These are phyloP conservation scores for Drosophila siamana DNA, from an alignment of 2,888 invertebrate species.

Conservation along the genomic window DNA sequence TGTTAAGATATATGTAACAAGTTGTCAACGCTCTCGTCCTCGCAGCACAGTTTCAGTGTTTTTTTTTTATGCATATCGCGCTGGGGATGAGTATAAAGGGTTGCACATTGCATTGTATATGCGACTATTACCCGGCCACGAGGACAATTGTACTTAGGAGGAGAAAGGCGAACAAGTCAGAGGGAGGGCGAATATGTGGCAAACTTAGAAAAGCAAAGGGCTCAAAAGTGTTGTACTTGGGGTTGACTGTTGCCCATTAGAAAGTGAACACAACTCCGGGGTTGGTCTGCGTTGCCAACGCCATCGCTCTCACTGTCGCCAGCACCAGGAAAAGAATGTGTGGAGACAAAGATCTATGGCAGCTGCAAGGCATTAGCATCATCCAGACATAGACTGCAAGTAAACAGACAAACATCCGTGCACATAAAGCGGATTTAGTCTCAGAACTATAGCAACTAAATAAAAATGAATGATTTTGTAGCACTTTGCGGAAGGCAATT, in stretches of 20 bases:
- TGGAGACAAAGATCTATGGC: slow-evolving; percentile 16
- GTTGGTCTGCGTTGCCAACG: slow-evolving; percentile 12
- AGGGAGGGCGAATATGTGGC: neutral
- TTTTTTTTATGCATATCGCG: slow-evolving; percentile 35
- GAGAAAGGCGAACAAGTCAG: neutral
- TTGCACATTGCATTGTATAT: slow-evolving; percentile 53
- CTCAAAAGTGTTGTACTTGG: slow-evolving; percentile 34
- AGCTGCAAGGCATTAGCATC: slow-evolving; percentile 31
- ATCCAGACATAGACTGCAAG: slow-evolving; percentile 23
- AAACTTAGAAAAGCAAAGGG: slow-evolving; percentile 20
- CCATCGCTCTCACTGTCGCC: neutral
- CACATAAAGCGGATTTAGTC: neutral
- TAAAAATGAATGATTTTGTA: neutral
- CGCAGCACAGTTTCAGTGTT: slow-evolving; percentile 50
- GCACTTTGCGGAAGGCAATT: neutral
- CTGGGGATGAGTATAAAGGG: slow-evolving; percentile 39
- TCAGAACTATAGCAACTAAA: slow-evolving; percentile 3
- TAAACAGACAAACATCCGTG: slow-evolving; percentile 1
- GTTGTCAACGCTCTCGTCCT: slow-evolving; percentile 56
- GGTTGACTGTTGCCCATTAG: slow-evolving; percentile 54
- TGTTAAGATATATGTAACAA: slow-evolving; percentile 65
- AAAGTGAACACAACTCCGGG: slow-evolving; percentile 54
- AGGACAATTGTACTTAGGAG: slow-evolving; percentile 59
- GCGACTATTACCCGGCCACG: slow-evolving; percentile 41
- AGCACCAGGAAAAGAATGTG: slow-evolving; percentile 1